Evolutionary conservation across 2,113 vertebrate species (phyloP).

Genomic region (Phaetusa simplex): DNA sequence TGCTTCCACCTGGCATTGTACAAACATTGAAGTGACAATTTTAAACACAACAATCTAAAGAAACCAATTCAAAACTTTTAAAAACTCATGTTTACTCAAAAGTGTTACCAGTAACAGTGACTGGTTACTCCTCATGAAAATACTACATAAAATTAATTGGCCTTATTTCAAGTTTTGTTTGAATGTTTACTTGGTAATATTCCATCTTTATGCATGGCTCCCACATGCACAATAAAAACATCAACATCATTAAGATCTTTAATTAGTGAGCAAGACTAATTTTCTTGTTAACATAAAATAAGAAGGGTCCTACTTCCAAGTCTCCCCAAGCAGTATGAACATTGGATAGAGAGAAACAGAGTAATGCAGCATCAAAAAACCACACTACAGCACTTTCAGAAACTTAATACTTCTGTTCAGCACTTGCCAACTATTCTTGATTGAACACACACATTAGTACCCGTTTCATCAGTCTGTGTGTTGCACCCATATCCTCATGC

Average conservation of each 20-base stretch:
- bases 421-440: background rate
- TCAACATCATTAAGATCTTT: background rate
- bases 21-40: background rate
- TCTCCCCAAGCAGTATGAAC: background rate
- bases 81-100: background rate
- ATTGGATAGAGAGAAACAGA: background rate
- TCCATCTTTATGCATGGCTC: background rate
- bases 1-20: background rate
- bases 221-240: background rate
- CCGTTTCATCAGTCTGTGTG: rapidly evolving
- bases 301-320: background rate
- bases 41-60: background rate
- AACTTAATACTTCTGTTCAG: background rate
- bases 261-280: background rate
- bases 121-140: background rate
- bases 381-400: background rate
- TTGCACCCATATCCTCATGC: background rate
- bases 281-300: background rate
- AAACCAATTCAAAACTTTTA: background rate
- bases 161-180: background rate
- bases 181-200: background rate
- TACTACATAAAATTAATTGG: background rate
- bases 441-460: background rate
- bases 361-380: background rate
- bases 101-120: background rate